Base-by-base conservation (phyloP, 2,113 vertebrate genomes). In the Antigone vipio region DNA sequence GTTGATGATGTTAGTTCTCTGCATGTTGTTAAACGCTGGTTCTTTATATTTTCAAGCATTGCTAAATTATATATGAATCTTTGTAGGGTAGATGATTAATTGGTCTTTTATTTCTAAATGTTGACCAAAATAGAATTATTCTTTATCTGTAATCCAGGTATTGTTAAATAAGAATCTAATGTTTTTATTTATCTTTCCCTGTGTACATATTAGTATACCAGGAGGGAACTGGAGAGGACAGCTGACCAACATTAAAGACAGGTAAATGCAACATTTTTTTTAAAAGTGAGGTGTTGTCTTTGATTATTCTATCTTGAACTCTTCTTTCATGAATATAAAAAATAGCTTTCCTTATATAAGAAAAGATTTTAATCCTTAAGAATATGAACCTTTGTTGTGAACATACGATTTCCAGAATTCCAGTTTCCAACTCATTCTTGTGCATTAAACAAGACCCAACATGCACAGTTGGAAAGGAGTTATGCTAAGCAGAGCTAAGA, bases 171-270 rank as follows among this genome's bases (percentile, higher is more conserved):
- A 78, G 21, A 60, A 47, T 63, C 47, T 97, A 93, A 96, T 71
- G 15, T 22, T 96, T 97, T 92, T 86, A 26, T 79, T 59, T 91
- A 19, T 63, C 64, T 94, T 93, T 97, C 64, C 14, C 15, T 92
- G 20, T 95, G 63, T 84, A 73, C 74, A 4, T 93, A 53, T 82
- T 97, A 99, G 99, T 95, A 96, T 98, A 91, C 97, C 98, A 81
- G 98, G 94, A 68, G 97, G 97, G 71, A 98, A 97, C 23, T 99
- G 99, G 99, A 98, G 84, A 93, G 99, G 99, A 96, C 96, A 40
- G 22, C 98, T 98, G 94, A 98, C 98, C 78, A 98, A 34, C 3
- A 82, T 98, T 79, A 97, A 95, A 67, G 92, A 97, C 42, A 98
- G 98, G 99, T 99, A 99, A 98, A 85, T 49, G 32, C 9, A 91